A percentile compares a stretch with the other conserved stretches of the same genome.
Evolutionary conservation across 1,140 invertebrate genomes (phyloP).

Genomic region (Lerema accius): DNA sequence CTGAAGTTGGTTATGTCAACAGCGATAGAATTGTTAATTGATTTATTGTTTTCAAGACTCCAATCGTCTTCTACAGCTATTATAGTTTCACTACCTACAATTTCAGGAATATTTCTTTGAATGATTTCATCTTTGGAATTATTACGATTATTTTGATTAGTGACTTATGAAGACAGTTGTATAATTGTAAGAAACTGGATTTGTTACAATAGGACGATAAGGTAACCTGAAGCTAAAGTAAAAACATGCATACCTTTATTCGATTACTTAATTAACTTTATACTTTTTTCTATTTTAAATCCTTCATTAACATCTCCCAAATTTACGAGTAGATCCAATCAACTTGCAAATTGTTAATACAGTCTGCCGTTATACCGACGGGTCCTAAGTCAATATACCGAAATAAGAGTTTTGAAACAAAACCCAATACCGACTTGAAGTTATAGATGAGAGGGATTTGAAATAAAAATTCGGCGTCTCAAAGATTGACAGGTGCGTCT

Average conservation of each 20-base stretch:
- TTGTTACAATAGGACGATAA: too few relatives aligned
- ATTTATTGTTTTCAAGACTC: not conserved
- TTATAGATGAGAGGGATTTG: conserved; percentile 64
- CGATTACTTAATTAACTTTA: too few relatives aligned
- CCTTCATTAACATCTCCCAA: conserved; percentile 17
- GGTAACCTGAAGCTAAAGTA: too few relatives aligned
- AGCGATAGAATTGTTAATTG: not conserved
- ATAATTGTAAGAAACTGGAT: too few relatives aligned
- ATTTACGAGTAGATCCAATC: conserved; percentile 51
- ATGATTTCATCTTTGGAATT: too few relatives aligned
- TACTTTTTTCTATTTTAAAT: conserved; percentile 4
- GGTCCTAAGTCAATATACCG: conserved; percentile 76
- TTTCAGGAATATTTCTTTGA: too few relatives aligned
- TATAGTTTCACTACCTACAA: too few relatives aligned
- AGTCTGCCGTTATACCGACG: conserved; percentile 48
- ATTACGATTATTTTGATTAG: too few relatives aligned
- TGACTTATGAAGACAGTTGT: too few relatives aligned
- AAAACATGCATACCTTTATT: too few relatives aligned
- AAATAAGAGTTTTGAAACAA: conserved; percentile 65
- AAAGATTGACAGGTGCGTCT: conserved; percentile 82
- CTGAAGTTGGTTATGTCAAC: conserved; percentile 9
- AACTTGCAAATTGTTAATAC: conserved; percentile 63
- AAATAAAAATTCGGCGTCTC: conserved; percentile 70
- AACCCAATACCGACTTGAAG: conserved; percentile 64
- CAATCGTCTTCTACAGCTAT: too few relatives aligned